phyloP scores from a whole-genome alignment of 2,113 vertebrate genomes.

The Lycaon pictus region DNA sequence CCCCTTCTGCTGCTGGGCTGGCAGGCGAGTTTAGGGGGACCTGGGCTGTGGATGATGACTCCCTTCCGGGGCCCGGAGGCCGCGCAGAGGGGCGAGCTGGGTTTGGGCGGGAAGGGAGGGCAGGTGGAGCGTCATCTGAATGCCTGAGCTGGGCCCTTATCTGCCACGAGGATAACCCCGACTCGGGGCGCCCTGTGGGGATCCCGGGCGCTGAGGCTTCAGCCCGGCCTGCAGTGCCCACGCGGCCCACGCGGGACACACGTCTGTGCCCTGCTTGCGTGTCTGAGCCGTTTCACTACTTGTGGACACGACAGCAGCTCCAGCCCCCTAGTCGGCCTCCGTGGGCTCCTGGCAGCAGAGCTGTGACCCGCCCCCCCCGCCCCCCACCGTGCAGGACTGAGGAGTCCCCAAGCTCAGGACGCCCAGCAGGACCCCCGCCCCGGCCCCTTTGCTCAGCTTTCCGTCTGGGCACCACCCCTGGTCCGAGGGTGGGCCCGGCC shows the following conservation, averaged over 20 bases:
- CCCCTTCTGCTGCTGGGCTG: no score
- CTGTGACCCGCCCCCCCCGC: fast-evolving
- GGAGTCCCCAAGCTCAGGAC: neutral
- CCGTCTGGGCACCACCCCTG: neutral
- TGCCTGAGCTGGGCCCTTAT: neutral
- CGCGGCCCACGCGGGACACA: neutral
- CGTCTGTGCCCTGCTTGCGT: neutral
- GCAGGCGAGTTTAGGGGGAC: neutral
- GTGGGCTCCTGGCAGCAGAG: fast-evolving
- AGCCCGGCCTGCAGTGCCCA: no score
- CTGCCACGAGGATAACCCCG: no score
- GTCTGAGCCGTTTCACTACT: neutral
- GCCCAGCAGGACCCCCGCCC: no score
- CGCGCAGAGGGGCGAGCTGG: fast-evolving
- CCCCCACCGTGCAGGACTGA: neutral
- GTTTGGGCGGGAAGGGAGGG: no score
- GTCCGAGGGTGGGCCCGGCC: no score
- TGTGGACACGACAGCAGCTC: no score
- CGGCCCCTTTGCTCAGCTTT: neutral
- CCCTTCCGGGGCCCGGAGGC: no score
- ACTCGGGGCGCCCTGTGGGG: neutral
- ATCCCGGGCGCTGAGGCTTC: neutral
- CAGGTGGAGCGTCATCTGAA: neutral
- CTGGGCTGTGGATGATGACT: neutral
- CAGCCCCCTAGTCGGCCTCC: neutral